Percentiles rank a stretch among this genome's conserved stretches.
Evolutionary conservation across 2,888 invertebrate species (phyloP).

Genomic region (Lymantria monacha): DNA sequence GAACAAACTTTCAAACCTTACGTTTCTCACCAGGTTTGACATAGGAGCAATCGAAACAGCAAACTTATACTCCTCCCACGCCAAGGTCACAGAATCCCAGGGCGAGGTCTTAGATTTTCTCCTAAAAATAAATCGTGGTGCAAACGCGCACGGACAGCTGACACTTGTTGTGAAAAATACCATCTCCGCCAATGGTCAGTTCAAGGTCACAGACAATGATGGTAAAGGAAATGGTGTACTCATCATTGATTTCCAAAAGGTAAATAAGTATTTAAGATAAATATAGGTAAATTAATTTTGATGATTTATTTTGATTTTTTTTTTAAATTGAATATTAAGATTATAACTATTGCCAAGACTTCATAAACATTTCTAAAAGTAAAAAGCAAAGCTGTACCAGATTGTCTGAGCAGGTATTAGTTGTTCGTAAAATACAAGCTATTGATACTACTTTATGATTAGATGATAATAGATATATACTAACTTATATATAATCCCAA

Average conservation of each 20-base stretch:
- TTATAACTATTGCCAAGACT: too few species aligned
- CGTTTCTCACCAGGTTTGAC: conserved; percentile 58
- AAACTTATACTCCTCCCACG: conserved; percentile 74
- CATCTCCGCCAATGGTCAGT: conserved; percentile 84
- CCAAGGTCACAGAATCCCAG: conserved; percentile 65
- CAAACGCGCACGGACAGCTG: conserved; percentile 71
- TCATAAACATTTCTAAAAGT: too few species aligned
- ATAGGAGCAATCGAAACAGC: conserved; percentile 67
- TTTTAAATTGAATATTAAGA: too few species aligned
- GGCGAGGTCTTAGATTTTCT: conserved; percentile 81
- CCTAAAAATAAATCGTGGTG: conserved; percentile 69
- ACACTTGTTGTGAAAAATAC: conserved; percentile 84
- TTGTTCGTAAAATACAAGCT: too few species aligned
- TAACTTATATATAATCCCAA: too few species aligned
- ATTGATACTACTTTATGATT: too few species aligned
- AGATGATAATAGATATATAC: too few species aligned
- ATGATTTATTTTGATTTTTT: too few species aligned
- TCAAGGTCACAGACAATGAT: conserved; percentile 81
- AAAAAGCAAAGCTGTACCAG: too few species aligned
- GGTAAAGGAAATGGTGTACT: conserved; percentile 85
- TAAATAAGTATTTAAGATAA: conserved; percentile 33
- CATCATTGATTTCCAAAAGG: conserved; percentile 81
- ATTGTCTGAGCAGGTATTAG: too few species aligned
- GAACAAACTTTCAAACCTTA: not conserved
- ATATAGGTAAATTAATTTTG: too few species aligned